phyloP scores from a whole-genome alignment of 2,113 vertebrate species.

The Nibea albiflora region DNA sequence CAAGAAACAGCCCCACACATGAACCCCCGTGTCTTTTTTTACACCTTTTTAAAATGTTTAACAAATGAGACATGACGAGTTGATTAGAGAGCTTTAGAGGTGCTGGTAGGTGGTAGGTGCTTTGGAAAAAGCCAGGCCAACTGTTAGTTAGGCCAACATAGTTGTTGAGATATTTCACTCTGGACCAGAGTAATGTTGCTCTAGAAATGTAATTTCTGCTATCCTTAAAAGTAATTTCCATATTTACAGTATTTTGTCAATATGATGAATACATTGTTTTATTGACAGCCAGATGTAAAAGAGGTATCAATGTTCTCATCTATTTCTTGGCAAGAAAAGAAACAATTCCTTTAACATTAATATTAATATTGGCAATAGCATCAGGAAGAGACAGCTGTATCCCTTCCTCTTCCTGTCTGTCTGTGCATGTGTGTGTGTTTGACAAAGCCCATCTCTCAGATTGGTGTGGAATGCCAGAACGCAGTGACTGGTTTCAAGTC shows the following conservation, averaged over 20 bases:
- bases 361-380: background rate
- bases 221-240: no score
- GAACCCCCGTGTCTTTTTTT: background rate
- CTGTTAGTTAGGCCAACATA: no score
- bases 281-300: background rate
- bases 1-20: background rate
- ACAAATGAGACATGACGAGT: background rate
- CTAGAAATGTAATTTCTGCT: no score
- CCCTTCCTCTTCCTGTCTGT: conserved; percentile 47
- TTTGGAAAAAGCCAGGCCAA: background rate
- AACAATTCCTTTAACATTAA: background rate
- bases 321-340: background rate
- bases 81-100: background rate
- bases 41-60: background rate
- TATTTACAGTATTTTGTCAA: no score
- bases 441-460: conserved; percentile 73
- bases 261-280: no score
- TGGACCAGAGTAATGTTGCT: no score
- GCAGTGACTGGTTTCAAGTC: conserved; percentile 34
- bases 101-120: background rate
- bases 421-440: conserved; percentile 68
- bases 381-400: background rate
- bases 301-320: background rate
- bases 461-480: conserved; percentile 75
- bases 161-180: no score